phyloP scores from a whole-genome alignment of 2,888 invertebrate genomes.

The Quadroppia sp. region DNA sequence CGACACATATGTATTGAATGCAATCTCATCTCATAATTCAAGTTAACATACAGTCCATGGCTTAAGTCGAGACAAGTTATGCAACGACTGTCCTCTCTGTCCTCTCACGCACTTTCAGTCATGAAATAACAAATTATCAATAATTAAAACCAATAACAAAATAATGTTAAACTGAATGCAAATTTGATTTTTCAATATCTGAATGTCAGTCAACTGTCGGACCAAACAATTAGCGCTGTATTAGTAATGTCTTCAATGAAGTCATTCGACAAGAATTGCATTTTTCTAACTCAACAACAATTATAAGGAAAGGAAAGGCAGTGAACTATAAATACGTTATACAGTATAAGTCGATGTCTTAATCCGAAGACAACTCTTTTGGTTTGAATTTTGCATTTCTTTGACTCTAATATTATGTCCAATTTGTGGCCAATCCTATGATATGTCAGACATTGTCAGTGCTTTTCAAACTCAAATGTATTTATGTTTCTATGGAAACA shows the following conservation, averaged over 20 bases:
- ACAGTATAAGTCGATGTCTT: neutral
- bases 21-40: conserved; percentile 14
- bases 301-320: neutral
- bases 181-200: neutral
- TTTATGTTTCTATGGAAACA: conserved; percentile 23
- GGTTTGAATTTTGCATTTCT: conserved; percentile 7
- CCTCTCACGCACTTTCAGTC: conserved; percentile 3
- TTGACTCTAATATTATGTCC: neutral
- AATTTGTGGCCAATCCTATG: neutral
- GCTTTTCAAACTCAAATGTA: neutral
- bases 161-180: too few relatives aligned
- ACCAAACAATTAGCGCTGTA: neutral
- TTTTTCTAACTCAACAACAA: conserved; percentile 13
- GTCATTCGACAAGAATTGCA: neutral
- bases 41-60: neutral
- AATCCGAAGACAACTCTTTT: neutral
- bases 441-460: conserved; percentile 13
- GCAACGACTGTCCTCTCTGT: neutral
- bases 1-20: neutral
- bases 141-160: too few relatives aligned
- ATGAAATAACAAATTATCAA: neutral
- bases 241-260: neutral
- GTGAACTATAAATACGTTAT: conserved; percentile 6
- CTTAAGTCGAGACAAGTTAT: neutral
- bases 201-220: neutral